A percentile compares a stretch with the other conserved stretches of the same genome.
phyloP scores from a whole-genome alignment of 1,140 invertebrate genomes.

The Rhagoletis zephyria region DNA sequence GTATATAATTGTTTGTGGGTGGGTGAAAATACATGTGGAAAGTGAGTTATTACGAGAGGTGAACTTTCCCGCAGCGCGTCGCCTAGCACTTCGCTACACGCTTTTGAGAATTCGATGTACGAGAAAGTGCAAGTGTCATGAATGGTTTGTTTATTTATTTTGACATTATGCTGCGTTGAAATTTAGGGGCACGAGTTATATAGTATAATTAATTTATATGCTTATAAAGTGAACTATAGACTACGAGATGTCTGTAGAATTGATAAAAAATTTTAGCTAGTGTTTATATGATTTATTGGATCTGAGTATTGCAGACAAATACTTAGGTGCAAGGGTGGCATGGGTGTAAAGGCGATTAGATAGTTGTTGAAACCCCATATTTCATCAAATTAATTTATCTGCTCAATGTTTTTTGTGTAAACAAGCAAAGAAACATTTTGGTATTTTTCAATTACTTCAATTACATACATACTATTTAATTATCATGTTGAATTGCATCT shows the following conservation, averaged over 20 bases:
- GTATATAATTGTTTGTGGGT: neutral
- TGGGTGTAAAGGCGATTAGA: neutral
- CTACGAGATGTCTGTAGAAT: neutral
- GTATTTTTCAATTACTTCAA: neutral
- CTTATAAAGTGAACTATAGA: neutral
- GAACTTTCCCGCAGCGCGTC: neutral
- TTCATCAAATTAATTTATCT: slow-evolving; percentile 7
- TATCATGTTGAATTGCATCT: no score
- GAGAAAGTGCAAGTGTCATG: slow-evolving; percentile 12
- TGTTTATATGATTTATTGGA: slow-evolving; percentile 26
- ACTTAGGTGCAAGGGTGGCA: neutral
- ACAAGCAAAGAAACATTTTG: neutral
- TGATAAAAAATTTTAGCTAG: neutral
- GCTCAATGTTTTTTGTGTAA: neutral
- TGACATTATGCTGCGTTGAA: slow-evolving; percentile 66
- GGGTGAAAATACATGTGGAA: neutral
- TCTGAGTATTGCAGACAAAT: slow-evolving; percentile 3
- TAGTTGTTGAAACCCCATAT: neutral
- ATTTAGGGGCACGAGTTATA: neutral
- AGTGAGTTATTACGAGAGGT: no score
- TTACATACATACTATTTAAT: neutral
- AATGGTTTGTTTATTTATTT: slow-evolving; percentile 71
- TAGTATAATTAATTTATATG: neutral
- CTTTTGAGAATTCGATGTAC: neutral
- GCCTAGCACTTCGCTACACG: neutral